Evolutionary conservation across 2,113 vertebrate genomes (phyloP).

Genomic region (Hyaena hyaena): DNA sequence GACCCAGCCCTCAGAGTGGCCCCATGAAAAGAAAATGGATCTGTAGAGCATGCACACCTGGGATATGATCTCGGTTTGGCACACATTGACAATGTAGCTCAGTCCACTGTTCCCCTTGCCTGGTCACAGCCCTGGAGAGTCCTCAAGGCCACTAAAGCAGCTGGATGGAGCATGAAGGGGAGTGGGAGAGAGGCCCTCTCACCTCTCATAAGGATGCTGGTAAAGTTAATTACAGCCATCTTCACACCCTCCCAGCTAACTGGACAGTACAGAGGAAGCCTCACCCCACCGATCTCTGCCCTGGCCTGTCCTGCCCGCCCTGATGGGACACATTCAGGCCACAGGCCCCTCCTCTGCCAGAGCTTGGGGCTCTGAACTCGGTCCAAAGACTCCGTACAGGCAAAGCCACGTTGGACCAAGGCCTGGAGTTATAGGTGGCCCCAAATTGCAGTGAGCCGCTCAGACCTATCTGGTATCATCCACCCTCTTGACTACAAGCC

Average conservation of each 20-base stretch:
- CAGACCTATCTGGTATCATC: neutral
- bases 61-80: neutral
- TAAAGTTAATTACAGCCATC: slow-evolving; percentile 79
- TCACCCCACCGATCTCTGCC: slow-evolving; percentile 64
- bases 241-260: slow-evolving; percentile 67
- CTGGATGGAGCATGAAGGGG: slow-evolving; percentile 53
- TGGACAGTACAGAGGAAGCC: slow-evolving; percentile 70
- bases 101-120: neutral
- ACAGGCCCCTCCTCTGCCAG: slow-evolving; percentile 24
- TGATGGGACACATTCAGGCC: slow-evolving; percentile 38
- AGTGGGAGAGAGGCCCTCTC: slow-evolving; percentile 58
- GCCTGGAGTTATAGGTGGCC: neutral
- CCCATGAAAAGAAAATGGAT: slow-evolving; percentile 21
- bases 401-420: neutral
- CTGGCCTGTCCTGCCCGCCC: slow-evolving; percentile 57
- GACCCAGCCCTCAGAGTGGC: neutral
- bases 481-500: neutral
- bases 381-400: neutral
- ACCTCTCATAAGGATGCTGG: slow-evolving; percentile 68
- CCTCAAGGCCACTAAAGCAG: slow-evolving; percentile 29
- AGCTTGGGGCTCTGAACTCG: neutral
- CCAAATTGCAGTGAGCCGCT: neutral
- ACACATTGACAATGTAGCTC: neutral
- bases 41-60: neutral
- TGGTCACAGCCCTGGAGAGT: slow-evolving; percentile 26